Evolutionary conservation across 23 tunicate species (phyloP).

Genomic region (Phallusia fumigata): DNA sequence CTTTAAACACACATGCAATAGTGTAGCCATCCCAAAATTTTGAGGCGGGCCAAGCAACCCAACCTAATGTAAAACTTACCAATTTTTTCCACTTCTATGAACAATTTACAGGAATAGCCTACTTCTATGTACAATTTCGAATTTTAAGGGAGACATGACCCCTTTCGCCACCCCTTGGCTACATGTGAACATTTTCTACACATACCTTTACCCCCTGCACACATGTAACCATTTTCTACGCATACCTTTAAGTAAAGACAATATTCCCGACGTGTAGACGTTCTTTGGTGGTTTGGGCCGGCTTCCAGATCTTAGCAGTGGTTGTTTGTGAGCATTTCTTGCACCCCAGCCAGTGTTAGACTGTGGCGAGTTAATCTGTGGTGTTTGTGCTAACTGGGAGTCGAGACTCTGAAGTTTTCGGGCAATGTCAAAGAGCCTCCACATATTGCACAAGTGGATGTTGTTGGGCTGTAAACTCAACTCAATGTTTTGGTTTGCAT

Average conservation of each 20-base stretch:
- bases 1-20: no score
- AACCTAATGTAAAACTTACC: no score
- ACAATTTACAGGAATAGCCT: no score
- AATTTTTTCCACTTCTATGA: no score
- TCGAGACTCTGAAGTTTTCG: background rate
- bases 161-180: no score
- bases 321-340: background rate
- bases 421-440: background rate
- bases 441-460: background rate
- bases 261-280: background rate
- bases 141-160: no score
- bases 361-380: background rate
- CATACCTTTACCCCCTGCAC: no score
- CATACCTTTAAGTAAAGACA: background rate
- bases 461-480: background rate
- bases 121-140: no score
- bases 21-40: no score
- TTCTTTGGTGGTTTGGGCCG: background rate
- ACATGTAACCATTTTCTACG: no score
- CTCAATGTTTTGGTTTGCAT: background rate
- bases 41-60: no score
- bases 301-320: background rate
- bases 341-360: background rate
- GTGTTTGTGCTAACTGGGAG: background rate
- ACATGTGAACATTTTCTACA: no score